Percentiles rank a stretch among this genome's conserved stretches.
Evolutionary conservation across 1,140 invertebrate genomes (phyloP).

Genomic region (Sminthurides bifidus): DNA sequence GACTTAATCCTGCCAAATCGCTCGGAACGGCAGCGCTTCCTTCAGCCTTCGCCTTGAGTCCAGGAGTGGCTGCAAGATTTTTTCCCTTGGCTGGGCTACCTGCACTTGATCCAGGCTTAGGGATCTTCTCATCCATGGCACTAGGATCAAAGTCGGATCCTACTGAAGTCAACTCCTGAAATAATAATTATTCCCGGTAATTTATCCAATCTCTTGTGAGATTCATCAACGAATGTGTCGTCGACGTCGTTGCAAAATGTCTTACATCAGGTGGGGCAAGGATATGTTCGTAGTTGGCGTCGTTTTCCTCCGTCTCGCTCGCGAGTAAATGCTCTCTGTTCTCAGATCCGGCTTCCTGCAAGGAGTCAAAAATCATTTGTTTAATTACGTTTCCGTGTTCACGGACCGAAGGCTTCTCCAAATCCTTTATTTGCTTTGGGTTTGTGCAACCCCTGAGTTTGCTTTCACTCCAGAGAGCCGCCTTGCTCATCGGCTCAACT

Average conservation of each 20-base stretch:
- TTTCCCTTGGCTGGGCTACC: slow-evolving; percentile 33
- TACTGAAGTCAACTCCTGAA: slow-evolving; percentile 48
- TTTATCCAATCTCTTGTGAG: not conserved
- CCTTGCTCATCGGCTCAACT: not conserved
- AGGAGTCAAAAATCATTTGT: slow-evolving; percentile 34
- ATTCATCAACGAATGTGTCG: not conserved
- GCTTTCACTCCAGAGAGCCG: no score
- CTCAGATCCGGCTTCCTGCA: slow-evolving; percentile 78
- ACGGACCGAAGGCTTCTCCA: no score
- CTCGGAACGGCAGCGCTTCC: slow-evolving; percentile 35
- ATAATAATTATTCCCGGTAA: not conserved
- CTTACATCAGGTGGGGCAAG: slow-evolving; percentile 40
- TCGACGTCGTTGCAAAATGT: slow-evolving; percentile 6
- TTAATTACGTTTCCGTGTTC: no score
- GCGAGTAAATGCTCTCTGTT: slow-evolving; percentile 43
- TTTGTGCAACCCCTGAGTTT: no score
- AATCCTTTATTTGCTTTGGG: no score
- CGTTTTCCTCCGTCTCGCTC: slow-evolving; percentile 67
- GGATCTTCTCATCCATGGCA: slow-evolving; percentile 47
- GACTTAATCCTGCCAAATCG: slow-evolving; percentile 39
- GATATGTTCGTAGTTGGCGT: slow-evolving; percentile 54
- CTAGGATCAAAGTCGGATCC: slow-evolving; percentile 55
- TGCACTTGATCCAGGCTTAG: slow-evolving; percentile 2
- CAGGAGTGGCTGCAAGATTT: slow-evolving; percentile 23
- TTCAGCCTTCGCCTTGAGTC: slow-evolving; percentile 33